These are phyloP conservation scores for Girardinus metallicus DNA, from an alignment of 2,797 vertebrate species.

Conservation along the genomic window DNA sequence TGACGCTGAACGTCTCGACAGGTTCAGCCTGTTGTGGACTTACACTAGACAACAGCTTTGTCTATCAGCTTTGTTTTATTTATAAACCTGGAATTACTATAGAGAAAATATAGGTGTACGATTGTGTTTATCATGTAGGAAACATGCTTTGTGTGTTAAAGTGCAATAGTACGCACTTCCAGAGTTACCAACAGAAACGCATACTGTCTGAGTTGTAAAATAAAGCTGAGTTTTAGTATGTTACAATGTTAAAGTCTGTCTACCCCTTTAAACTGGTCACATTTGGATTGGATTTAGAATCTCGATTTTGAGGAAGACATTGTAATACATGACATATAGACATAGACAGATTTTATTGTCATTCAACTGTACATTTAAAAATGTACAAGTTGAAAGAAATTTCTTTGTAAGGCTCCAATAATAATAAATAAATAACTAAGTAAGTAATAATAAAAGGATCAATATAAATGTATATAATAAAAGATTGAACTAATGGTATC, in stretches of 20 bases:
- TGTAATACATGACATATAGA: background rate
- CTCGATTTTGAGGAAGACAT: background rate
- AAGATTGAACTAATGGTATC: no score
- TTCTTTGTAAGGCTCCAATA: no score
- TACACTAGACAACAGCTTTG: background rate
- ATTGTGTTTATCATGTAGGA: background rate
- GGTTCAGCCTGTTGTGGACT: background rate
- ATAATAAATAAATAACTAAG: no score
- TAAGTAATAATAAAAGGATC: no score
- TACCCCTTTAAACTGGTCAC: background rate
- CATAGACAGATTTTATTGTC: no score
- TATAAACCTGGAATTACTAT: background rate
- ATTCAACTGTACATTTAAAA: no score
- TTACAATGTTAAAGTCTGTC: background rate
- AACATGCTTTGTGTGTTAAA: background rate
- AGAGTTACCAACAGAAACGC: background rate
- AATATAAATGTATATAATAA: no score
- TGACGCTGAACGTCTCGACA: background rate
- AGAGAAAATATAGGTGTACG: background rate
- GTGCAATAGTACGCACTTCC: background rate
- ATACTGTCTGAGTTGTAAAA: background rate
- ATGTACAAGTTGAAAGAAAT: no score
- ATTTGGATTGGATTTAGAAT: background rate
- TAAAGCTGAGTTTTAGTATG: background rate
- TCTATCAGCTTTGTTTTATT: background rate